These are phyloP conservation scores for Pseudochirops corinnae DNA, from an alignment of 2,797 vertebrate species.

Conservation along the genomic window DNA sequence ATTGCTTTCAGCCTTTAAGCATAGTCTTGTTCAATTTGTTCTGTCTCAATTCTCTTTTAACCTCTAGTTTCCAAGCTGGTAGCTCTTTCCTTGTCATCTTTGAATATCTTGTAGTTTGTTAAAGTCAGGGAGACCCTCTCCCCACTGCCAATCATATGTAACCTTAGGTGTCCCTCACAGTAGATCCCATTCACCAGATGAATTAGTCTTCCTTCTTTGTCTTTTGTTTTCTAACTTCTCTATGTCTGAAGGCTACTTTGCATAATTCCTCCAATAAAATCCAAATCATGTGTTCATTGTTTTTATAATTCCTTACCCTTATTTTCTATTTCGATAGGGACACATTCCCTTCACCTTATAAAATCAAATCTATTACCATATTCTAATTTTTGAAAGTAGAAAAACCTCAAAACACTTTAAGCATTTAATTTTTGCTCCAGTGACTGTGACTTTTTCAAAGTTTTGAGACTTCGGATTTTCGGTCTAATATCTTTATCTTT, in stretches of 20 bases:
- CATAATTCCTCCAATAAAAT: neutral
- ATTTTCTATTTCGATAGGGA: neutral
- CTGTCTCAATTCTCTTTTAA: too few species aligned
- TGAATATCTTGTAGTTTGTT: too few species aligned
- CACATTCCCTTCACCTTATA: too few species aligned
- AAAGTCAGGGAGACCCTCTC: too few species aligned
- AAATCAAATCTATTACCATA: neutral
- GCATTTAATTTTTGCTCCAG: too few species aligned
- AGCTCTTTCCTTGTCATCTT: too few species aligned
- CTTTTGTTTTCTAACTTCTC: neutral
- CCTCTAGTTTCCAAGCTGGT: too few species aligned
- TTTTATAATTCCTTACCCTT: neutral
- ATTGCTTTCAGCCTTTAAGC: too few species aligned
- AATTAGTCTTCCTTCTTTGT: neutral
- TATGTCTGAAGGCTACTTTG: neutral
- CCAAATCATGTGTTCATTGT: neutral
- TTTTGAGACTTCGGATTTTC: neutral
- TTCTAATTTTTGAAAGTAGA: too few species aligned
- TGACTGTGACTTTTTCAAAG: neutral
- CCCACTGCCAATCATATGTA: neutral
- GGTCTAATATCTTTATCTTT: neutral
- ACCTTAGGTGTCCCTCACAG: neutral
- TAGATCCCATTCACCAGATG: neutral
- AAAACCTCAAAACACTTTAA: too few species aligned
- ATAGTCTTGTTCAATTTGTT: too few species aligned